Percentiles rank a stretch among this genome's conserved stretches.
Evolutionary conservation across 2,113 vertebrate species (phyloP).

Genomic region (Solea senegalensis): DNA sequence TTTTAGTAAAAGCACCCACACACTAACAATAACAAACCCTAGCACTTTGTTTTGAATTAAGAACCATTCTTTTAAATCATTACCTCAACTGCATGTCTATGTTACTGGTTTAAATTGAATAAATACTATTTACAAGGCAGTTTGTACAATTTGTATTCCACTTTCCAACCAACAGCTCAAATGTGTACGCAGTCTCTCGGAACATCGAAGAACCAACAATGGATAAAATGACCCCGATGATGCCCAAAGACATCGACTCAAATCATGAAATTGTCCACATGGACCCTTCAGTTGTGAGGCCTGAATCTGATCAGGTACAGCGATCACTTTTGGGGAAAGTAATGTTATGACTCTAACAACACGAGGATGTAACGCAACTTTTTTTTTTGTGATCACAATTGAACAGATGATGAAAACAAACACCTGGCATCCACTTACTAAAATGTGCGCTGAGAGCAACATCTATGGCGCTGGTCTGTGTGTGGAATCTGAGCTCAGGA

Average conservation of each 20-base stretch:
- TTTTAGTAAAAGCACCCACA: background rate
- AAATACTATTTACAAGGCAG: too few relatives aligned
- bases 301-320: slow-evolving; percentile 26
- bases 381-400: slow-evolving; percentile 2
- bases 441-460: slow-evolving; percentile 62
- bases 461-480: slow-evolving; percentile 74
- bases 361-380: background rate
- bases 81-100: too few relatives aligned
- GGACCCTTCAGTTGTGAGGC: background rate
- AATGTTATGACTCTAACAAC: background rate
- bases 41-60: background rate
- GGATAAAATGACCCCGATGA: slow-evolving; percentile 74
- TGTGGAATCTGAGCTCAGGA: slow-evolving; percentile 68
- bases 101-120: too few relatives aligned
- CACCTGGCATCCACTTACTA: slow-evolving; percentile 44
- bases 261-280: slow-evolving; percentile 5
- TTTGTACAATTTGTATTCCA: background rate
- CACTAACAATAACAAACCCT: background rate
- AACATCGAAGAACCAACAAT: slow-evolving; percentile 70
- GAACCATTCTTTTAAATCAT: too few relatives aligned
- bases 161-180: slow-evolving; percentile 62
- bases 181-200: slow-evolving; percentile 77
- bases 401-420: slow-evolving; percentile 42
- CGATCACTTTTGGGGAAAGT: background rate
- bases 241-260: slow-evolving; percentile 34